Evolutionary conservation across 2,888 invertebrate genomes (phyloP), one percentile per base, ranked within the genome.

Genomic region (Drosophila anomalipes): DNA sequence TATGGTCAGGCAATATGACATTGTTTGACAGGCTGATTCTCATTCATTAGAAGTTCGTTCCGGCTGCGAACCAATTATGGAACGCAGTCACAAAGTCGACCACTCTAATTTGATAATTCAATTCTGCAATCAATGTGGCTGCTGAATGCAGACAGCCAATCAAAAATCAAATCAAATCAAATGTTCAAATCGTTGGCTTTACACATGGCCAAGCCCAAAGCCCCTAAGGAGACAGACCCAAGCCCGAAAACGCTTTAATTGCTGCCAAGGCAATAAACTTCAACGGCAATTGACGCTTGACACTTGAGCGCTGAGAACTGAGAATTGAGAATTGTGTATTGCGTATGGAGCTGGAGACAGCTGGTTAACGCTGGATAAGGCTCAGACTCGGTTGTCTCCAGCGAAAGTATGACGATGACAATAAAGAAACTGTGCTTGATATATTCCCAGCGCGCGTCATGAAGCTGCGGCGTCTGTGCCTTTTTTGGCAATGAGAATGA

Each of bases 261-360:
- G 87, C 87, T 87, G 90, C 90, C 90, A 87, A 88, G 75, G 82
- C 87, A 87, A 87, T 87, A 89, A 87, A 89, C 88, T 82, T 85
- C 90, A 88, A 87, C 78, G 82, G 74, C 88, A 89, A 89, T 87
- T 87, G 90, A 87, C 83, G 86, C 79, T 79, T 88, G 88, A 86
- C 90, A 85, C 84, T 83, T 81, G 81, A 83, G 70, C 68, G 66
- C 81, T 73, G 84, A 81, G 81, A 74, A 54, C 59, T 49, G 58
- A 22, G 41, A 39, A 47, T 28, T 59, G 68, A 65, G 66, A 57
- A 51, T 16, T 32, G 56, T 16, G 47, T 19, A 53, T 37, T 53
- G 57, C n/a, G 32, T n/a, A 39, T 37, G 33, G 41, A 32, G 6
- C 47, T 26, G 58, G 14, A 56, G 68, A 65, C 68, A 67, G 63